phyloP scores from a whole-genome alignment of 2,113 vertebrate species.

The Cyanoliseus patagonus region DNA sequence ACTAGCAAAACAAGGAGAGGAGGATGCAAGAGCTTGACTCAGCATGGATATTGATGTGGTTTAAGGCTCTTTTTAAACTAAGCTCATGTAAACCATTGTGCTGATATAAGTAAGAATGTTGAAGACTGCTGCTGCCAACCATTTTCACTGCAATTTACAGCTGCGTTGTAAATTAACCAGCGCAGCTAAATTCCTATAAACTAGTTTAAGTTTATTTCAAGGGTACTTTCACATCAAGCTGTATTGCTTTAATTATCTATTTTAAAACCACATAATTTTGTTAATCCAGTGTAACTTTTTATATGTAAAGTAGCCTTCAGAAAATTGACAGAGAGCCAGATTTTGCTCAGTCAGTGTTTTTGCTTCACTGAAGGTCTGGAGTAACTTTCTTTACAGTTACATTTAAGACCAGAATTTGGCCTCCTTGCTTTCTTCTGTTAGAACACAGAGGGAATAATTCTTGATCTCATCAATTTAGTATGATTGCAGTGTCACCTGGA shows the following conservation, averaged over 20 bases:
- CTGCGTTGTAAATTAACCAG: slow-evolving; percentile 49
- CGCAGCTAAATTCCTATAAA: slow-evolving; percentile 57
- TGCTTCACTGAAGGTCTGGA: neutral
- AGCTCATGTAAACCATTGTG: slow-evolving; percentile 40
- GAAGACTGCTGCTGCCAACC: slow-evolving; percentile 34
- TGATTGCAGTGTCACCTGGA: neutral
- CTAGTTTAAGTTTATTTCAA: slow-evolving; percentile 53
- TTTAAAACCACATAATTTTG: slow-evolving; percentile 61
- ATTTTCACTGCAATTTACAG: slow-evolving; percentile 53
- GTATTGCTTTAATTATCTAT: slow-evolving; percentile 63
- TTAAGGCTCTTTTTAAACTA: slow-evolving; percentile 44
- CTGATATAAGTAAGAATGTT: slow-evolving; percentile 39
- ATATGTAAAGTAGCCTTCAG: slow-evolving; percentile 63
- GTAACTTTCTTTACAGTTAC: neutral
- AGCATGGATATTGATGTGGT: slow-evolving; percentile 47
- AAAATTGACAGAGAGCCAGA: neutral
- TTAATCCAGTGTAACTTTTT: slow-evolving; percentile 64
- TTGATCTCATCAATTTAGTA: neutral
- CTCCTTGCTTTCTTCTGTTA: neutral
- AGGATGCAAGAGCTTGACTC: slow-evolving; percentile 3
- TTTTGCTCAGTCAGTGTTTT: slow-evolving; percentile 6
- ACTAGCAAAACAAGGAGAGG: neutral
- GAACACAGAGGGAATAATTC: neutral
- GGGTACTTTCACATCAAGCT: slow-evolving; percentile 60
- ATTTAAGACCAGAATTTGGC: neutral